A percentile compares a stretch with the other conserved stretches of the same genome.
Evolutionary conservation across 2,113 vertebrate species (phyloP).

Genomic region (Cinclus mexicanus): DNA sequence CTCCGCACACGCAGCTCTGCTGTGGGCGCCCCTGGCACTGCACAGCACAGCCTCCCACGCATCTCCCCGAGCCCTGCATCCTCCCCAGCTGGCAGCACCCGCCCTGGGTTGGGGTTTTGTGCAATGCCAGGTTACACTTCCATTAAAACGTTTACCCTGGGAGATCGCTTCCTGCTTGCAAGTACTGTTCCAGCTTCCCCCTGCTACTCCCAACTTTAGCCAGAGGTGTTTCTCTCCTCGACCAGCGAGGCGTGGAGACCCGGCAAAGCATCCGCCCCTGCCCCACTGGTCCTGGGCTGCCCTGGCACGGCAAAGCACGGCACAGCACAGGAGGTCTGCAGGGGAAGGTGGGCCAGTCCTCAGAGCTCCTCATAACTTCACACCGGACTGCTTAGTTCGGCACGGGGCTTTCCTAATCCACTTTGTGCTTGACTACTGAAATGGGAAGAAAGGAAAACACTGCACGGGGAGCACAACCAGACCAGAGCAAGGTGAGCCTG

Average conservation of each 20-base stretch:
- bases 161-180: slow-evolving; percentile 39
- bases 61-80: not conserved
- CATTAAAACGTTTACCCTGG: slow-evolving; percentile 5
- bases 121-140: slow-evolving; percentile 40
- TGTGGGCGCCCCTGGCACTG: slow-evolving; percentile 1
- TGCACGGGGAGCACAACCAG: not conserved
- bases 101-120: slow-evolving; percentile 1
- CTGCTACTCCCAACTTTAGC: not conserved
- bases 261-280: not conserved
- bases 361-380: not conserved
- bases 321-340: not conserved
- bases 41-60: not conserved
- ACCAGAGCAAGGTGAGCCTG: not conserved
- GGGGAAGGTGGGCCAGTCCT: not conserved
- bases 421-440: slow-evolving; percentile 1
- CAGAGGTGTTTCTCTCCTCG: not conserved
- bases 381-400: slow-evolving; percentile 2
- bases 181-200: not conserved
- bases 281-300: not conserved
- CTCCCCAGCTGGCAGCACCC: slow-evolving; percentile 31
- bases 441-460: not conserved
- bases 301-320: not conserved
- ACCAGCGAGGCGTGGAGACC: rapidly evolving
- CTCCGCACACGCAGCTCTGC: not conserved
- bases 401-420: slow-evolving; percentile 24